Conservation (phyloP, 2,888 invertebrate genomes). For the Habroteleia sp. region DNA sequence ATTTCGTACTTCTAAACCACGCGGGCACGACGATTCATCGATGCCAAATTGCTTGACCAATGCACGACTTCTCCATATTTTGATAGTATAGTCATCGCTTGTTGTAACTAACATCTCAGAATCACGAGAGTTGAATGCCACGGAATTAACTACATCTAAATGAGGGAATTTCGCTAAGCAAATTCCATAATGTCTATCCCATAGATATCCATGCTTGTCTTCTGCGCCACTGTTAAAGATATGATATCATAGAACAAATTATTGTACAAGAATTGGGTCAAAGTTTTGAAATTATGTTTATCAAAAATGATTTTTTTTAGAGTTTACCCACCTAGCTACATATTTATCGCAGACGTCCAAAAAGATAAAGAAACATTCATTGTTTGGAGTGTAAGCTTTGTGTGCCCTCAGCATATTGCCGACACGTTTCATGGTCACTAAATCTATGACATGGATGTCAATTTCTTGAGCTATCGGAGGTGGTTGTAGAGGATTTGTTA, state of each 20-base stretch:
- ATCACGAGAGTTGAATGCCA: constrained; percentile 91
- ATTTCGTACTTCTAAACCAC: constrained; percentile 81
- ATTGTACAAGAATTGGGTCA: too few species aligned
- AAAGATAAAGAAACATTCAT: constrained; percentile 93
- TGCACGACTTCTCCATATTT: constrained; percentile 83
- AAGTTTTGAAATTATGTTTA: too few species aligned
- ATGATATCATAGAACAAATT: too few species aligned
- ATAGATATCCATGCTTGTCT: constrained; percentile 90
- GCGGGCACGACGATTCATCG: constrained; percentile 78
- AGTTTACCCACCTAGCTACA: constrained; percentile 90
- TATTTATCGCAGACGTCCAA: constrained; percentile 91
- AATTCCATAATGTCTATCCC: constrained; percentile 92
- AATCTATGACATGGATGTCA: constrained; percentile 92
- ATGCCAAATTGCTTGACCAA: constrained; percentile 81
- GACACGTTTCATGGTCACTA: constrained; percentile 87
- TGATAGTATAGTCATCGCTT: constrained; percentile 90
- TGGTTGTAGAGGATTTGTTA: constrained; percentile 89
- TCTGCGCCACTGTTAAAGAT: constrained; percentile 87
- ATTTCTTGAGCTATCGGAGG: constrained; percentile 93
- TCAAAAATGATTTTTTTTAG: too few species aligned
- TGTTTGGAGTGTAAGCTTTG: constrained; percentile 91
- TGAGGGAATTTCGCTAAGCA: constrained; percentile 89
- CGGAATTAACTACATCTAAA: constrained; percentile 90
- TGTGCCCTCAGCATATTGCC: constrained; percentile 90
- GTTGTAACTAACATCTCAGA: constrained; percentile 91